Evolutionary conservation across 92 coral and sea anemone genomes (phyloP).

Genomic region (Porites cylindrica): DNA sequence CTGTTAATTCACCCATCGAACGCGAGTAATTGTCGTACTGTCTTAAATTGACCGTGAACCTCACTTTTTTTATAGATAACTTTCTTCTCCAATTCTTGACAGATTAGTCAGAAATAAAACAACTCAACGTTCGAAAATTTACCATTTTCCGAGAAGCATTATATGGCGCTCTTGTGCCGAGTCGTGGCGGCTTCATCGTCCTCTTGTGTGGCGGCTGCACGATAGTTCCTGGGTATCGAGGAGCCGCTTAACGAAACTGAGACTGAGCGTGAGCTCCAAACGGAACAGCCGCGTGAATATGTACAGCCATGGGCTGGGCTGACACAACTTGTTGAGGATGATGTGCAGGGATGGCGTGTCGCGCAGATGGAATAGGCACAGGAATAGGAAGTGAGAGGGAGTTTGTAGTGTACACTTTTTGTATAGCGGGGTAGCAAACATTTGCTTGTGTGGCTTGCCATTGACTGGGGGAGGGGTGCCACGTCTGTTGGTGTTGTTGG

Average conservation of each 20-base stretch:
- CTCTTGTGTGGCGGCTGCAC: slow-evolving; percentile 21
- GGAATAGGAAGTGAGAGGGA: slow-evolving; percentile 99
- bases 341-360: slow-evolving; percentile 78
- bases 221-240: slow-evolving; percentile 33
- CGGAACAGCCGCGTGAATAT: slow-evolving; percentile 71
- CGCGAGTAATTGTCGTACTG: no score
- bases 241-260: slow-evolving; percentile 37
- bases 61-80: no score
- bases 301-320: slow-evolving; percentile 70
- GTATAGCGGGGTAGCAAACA: slow-evolving; percentile 66
- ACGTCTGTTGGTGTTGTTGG: slow-evolving; percentile 53
- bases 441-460: slow-evolving; percentile 82
- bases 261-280: slow-evolving; percentile 64
- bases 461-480: slow-evolving; percentile 70
- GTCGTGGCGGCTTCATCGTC: slow-evolving; percentile 33
- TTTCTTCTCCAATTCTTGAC: no score
- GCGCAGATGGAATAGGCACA: slow-evolving; percentile 89
- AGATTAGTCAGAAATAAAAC: no score
- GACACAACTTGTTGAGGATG: slow-evolving; percentile 72
- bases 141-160: slow-evolving; percentile 5
- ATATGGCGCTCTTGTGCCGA: slow-evolving; percentile 36
- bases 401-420: slow-evolving; percentile 92
- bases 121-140: no score
- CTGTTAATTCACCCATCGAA: no score
- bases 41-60: no score